These are phyloP conservation scores for Ia io DNA, from an alignment of 2,113 vertebrate species.

Conservation along the genomic window DNA sequence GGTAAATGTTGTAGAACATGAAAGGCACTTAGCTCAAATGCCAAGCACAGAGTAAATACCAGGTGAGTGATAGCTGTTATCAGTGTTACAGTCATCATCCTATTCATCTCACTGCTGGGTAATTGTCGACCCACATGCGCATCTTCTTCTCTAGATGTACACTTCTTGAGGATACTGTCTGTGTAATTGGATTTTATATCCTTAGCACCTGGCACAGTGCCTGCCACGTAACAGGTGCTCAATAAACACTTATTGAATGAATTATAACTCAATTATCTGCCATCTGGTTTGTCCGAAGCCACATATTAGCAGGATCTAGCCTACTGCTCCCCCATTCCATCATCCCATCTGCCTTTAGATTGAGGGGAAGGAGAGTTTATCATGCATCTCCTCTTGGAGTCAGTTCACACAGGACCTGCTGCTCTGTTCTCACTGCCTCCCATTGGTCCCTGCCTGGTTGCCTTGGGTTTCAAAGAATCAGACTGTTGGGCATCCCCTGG, in stretches of 20 bases:
- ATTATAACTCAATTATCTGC: constrained; percentile 79
- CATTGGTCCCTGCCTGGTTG: neutral
- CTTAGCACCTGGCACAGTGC: constrained; percentile 69
- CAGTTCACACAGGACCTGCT: neutral
- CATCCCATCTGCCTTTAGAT: constrained; percentile 59
- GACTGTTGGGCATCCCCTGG: neutral
- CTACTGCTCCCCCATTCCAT: constrained; percentile 51
- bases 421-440: neutral
- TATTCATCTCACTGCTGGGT: constrained; percentile 27
- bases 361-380: constrained; percentile 24
- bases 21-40: constrained; percentile 29
- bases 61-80: constrained; percentile 37
- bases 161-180: constrained; percentile 65
- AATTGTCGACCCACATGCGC: constrained; percentile 41
- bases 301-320: constrained; percentile 68
- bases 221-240: constrained; percentile 75
- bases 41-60: constrained; percentile 41
- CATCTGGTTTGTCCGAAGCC: constrained; percentile 75
- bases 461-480: constrained; percentile 5
- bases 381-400: neutral
- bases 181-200: constrained; percentile 73
- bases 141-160: constrained; percentile 61
- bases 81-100: neutral
- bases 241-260: constrained; percentile 78
- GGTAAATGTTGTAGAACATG: constrained; percentile 15